Conservation (phyloP, 2,797 vertebrate species). For the Falco rusticolus region DNA sequence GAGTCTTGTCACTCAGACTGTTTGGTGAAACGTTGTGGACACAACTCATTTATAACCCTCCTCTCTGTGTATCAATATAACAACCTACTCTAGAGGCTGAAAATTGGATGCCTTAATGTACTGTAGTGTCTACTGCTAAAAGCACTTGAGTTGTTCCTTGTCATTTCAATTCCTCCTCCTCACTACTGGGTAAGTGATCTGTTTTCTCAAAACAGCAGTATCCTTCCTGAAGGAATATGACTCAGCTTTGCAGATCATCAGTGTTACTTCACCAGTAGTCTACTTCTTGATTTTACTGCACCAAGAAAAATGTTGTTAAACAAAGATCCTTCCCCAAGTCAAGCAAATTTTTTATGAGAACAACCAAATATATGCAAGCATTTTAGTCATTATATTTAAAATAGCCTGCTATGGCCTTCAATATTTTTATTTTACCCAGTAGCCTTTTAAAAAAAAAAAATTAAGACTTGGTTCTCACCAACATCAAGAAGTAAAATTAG, state of each 20-base stretch:
- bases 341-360: not conserved
- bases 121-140: constrained; percentile 57
- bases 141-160: constrained; percentile 46
- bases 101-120: constrained; percentile 33
- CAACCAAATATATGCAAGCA: not conserved
- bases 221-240: constrained; percentile 70
- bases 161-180: constrained; percentile 62
- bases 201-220: constrained; percentile 49
- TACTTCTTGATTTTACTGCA: constrained; percentile 24
- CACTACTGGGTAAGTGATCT: constrained; percentile 31
- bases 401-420: not conserved
- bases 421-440: not conserved
- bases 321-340: not conserved
- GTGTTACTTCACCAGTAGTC: constrained; percentile 43
- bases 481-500: not conserved
- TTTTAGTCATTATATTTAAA: not conserved
- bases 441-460: not conserved
- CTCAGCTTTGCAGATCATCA: constrained; percentile 69
- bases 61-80: constrained; percentile 7
- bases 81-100: constrained; percentile 11
- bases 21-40: not conserved
- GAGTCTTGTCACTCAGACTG: not conserved
- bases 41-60: not conserved
- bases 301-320: constrained; percentile 33
- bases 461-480: not conserved